phyloP scores from a whole-genome alignment of 2,797 vertebrate species.

The Argentina silus region DNA sequence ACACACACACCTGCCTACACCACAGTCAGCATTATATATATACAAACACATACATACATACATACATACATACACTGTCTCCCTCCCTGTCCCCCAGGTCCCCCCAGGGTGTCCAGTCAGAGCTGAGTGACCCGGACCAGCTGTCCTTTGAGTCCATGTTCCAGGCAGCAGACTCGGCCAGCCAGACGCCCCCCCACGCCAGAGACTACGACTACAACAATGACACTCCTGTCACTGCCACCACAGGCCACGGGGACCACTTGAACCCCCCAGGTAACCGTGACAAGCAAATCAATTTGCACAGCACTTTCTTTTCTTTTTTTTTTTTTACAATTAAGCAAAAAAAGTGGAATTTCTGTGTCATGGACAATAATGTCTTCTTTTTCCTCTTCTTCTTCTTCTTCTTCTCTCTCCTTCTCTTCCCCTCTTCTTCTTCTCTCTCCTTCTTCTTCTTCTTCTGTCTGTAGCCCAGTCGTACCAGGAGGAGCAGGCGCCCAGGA shows the following conservation, averaged over 20 bases:
- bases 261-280: too few relatives aligned
- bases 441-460: neutral
- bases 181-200: slow-evolving; percentile 12
- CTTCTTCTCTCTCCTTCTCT: slow-evolving; percentile 26
- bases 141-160: slow-evolving; percentile 59
- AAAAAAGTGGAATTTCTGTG: too few relatives aligned
- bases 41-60: neutral
- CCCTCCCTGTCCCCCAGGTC: slow-evolving; percentile 32
- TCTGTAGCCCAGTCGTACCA: slow-evolving; percentile 71
- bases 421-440: neutral
- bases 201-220: slow-evolving; percentile 40
- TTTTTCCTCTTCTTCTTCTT: slow-evolving; percentile 59
- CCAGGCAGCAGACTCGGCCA: slow-evolving; percentile 38
- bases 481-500: slow-evolving; percentile 79
- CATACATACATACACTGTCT: neutral
- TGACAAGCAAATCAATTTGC: too few relatives aligned
- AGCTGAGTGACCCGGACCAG: slow-evolving; percentile 58
- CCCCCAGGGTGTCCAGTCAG: slow-evolving; percentile 48
- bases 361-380: too few relatives aligned
- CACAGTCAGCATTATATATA: neutral
- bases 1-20: neutral
- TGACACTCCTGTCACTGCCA: neutral
- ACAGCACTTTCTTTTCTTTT: slow-evolving; percentile 12
- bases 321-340: too few relatives aligned
- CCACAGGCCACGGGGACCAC: neutral